Conservation (phyloP, 1,140 invertebrate species). For the Fopius arisanus region DNA sequence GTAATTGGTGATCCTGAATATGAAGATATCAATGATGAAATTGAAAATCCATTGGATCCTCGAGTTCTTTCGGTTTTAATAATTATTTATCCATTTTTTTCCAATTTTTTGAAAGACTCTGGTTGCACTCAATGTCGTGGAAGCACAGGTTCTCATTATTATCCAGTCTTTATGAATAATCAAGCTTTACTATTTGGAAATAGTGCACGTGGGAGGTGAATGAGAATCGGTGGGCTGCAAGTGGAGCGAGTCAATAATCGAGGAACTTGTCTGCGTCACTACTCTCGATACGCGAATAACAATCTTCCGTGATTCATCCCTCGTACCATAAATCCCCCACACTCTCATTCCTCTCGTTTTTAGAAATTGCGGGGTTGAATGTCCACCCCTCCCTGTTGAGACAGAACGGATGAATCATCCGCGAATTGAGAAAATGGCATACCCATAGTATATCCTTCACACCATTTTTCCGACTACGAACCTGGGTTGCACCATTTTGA, state of each 20-base stretch:
- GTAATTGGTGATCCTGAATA: too few relatives aligned
- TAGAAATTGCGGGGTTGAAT: too few relatives aligned
- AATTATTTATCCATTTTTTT: too few relatives aligned
- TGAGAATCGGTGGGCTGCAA: not conserved
- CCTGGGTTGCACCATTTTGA: too few relatives aligned
- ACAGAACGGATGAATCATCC: not conserved
- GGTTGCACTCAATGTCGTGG: too few relatives aligned
- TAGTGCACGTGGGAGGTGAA: slow-evolving; percentile 7
- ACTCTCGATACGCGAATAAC: slow-evolving; percentile 15
- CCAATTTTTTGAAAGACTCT: too few relatives aligned
- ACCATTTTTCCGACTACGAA: too few relatives aligned
- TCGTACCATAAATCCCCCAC: not conserved
- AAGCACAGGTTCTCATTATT: too few relatives aligned
- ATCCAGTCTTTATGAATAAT: not conserved
- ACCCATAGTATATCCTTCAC: not conserved
- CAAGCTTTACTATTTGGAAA: not conserved
- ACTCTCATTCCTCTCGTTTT: too few relatives aligned
- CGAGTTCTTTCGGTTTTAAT: too few relatives aligned
- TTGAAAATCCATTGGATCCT: too few relatives aligned
- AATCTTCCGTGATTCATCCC: slow-evolving; percentile 20
- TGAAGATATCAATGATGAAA: not conserved
- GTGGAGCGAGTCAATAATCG: slow-evolving; percentile 27
- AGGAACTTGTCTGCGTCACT: slow-evolving; percentile 19
- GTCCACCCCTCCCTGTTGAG: too few relatives aligned
- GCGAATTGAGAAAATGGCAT: not conserved